phyloP scores from a whole-genome alignment of 1,140 invertebrate genomes.

The Scaptomyza pallida region DNA sequence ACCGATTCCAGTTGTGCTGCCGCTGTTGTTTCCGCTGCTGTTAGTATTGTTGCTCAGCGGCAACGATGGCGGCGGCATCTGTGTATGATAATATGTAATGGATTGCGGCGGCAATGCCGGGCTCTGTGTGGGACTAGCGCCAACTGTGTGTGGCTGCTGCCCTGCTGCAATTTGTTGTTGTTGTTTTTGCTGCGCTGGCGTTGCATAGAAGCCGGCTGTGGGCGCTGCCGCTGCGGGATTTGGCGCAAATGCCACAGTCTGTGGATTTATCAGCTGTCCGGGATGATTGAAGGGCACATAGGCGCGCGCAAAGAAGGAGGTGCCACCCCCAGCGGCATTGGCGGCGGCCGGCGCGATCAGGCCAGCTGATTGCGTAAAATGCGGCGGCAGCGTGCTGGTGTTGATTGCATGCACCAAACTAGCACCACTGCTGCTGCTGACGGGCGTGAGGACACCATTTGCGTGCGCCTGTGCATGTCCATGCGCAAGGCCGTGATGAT shows the following conservation, averaged over 20 bases:
- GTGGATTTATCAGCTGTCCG: conserved; percentile 43
- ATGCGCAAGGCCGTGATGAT: conserved; percentile 18
- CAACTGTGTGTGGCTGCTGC: conserved; percentile 38
- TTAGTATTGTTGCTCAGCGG: conserved; percentile 29
- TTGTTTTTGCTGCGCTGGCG: conserved; percentile 36
- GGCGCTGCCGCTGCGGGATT: conserved; percentile 40
- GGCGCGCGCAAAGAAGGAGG: conserved; percentile 44
- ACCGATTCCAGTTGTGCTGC: no score
- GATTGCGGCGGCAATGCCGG: conserved; percentile 28
- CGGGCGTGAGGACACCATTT: conserved; percentile 53
- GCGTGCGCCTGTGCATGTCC: conserved; percentile 42
- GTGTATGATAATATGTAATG: conserved; percentile 37
- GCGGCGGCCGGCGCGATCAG: conserved; percentile 54
- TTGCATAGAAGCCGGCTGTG: conserved; percentile 35
- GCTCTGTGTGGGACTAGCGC: conserved; percentile 12
- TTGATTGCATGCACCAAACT: conserved; percentile 50
- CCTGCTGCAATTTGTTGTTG: conserved; percentile 40
- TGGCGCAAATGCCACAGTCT: conserved; percentile 48
- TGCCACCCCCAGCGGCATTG: conserved; percentile 26
- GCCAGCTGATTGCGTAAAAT: conserved; percentile 64
- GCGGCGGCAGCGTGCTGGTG: conserved; percentile 49
- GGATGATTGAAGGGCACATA: conserved; percentile 57
- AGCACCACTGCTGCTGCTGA: conserved; percentile 40
- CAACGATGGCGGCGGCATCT: conserved; percentile 12
- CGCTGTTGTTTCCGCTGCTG: conserved; percentile 28